These are phyloP conservation scores for Procambarus clarkii DNA, from an alignment of 1,140 invertebrate species.

Conservation along the genomic window DNA sequence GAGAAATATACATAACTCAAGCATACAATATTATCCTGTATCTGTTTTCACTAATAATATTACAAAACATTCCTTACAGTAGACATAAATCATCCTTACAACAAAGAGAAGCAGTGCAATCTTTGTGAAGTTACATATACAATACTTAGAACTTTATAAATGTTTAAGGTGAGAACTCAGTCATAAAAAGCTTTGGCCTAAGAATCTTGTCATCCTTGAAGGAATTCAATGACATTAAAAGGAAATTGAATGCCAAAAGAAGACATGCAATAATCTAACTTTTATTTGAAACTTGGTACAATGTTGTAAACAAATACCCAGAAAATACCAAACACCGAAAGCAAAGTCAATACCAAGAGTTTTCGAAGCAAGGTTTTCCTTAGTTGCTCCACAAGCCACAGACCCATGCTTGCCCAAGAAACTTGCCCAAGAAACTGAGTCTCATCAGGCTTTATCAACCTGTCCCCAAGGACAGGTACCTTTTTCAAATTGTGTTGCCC, in stretches of 20 bases:
- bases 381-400: too few relatives aligned
- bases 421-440: too few relatives aligned
- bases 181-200: not conserved
- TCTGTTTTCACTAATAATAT: not conserved
- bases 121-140: not conserved
- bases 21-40: not conserved
- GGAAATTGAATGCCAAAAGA: too few relatives aligned
- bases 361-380: too few relatives aligned
- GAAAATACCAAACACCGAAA: not conserved
- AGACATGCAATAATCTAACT: not conserved
- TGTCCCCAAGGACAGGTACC: too few relatives aligned
- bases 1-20: slow-evolving; percentile 5
- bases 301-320: not conserved
- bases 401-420: too few relatives aligned
- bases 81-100: slow-evolving; percentile 13
- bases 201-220: not conserved
- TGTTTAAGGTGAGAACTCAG: not conserved
- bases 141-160: not conserved
- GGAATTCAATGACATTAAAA: not conserved
- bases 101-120: slow-evolving; percentile 2
- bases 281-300: not conserved
- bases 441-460: too few relatives aligned
- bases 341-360: too few relatives aligned
- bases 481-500: too few relatives aligned
- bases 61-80: slow-evolving; percentile 18